Evolutionary conservation across 2,888 invertebrate genomes (phyloP), one percentile per base, ranked within the genome.

Genomic region (Punctoribates punctum): DNA sequence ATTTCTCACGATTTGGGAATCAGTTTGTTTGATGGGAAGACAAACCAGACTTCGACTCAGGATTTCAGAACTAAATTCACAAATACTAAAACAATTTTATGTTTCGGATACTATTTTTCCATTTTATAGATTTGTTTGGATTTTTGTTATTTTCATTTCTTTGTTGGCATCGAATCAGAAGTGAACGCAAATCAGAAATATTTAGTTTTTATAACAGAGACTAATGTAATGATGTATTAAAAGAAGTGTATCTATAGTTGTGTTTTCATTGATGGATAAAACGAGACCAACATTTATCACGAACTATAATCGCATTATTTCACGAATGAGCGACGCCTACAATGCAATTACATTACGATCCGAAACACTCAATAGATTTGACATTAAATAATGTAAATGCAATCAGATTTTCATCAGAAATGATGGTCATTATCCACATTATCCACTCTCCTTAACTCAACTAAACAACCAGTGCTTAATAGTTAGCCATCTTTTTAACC

Each of bases 371-470:
- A 13, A 57, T 57, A 57, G 27, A n/a, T 29, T 65, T 65, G 27
- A 27, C 65, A 65, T 65, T 65, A 65, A 65, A 65, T 65, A 65
- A 65, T 65, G 65, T 29, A 34, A 65, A 65, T 65, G 65, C 34
- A 29, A 65, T 65, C 29, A 34, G 29, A 65, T 65, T 65, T 65
- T n/a, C 25, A 65, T 65, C 65, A n/a, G 34, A 15, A 11, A 54
- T n/a, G n/a, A n/a, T n/a, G n/a, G n/a, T n/a, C 13, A 65, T 65
- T 29, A 29, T 29, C 5, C 25, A 29, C 65, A 65, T 65, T 65
- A 65, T 65, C 65, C 65, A 65, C 65, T 65, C 65, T 60, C 60
- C n/a, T 60, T 60, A 65, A 65, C 65, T 65, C 34, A n/a, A n/a
- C 17, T 13, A 17, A 13, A 65, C 9, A 34, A 65, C 27, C 65